Evolutionary conservation across 1,140 invertebrate species (phyloP).

Genomic region (Metopolophium dirhodum): DNA sequence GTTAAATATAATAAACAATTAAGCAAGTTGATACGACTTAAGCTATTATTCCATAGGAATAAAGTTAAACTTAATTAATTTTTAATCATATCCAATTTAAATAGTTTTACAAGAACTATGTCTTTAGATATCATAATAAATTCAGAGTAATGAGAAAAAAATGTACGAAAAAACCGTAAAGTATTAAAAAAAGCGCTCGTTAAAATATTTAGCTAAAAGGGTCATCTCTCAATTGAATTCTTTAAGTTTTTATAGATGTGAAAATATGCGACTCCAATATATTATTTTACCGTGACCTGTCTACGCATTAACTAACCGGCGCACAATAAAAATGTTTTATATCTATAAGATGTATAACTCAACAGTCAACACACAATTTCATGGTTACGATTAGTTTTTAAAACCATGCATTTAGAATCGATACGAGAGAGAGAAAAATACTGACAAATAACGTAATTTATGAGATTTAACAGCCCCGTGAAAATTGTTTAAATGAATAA

Average conservation of each 20-base stretch:
- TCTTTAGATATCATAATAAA: background rate
- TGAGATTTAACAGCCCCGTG: background rate
- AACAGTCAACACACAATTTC: background rate
- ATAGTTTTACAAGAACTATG: background rate
- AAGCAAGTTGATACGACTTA: background rate
- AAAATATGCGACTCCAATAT: background rate
- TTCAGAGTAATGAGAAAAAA: slow-evolving; percentile 1
- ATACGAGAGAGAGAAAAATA: background rate
- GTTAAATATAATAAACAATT: background rate
- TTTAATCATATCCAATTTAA: background rate
- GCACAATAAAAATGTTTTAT: background rate
- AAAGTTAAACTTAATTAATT: background rate
- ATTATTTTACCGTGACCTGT: background rate
- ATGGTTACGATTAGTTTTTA: background rate
- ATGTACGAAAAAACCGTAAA: background rate
- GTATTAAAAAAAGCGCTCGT: background rate
- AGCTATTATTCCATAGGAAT: background rate
- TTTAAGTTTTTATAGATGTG: slow-evolving; percentile 3
- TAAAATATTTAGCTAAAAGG: slow-evolving; percentile 4
- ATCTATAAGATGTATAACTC: background rate
- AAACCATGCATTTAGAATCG: background rate
- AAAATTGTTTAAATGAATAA: background rate
- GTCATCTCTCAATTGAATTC: slow-evolving; percentile 5
- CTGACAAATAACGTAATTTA: background rate
- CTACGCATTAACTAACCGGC: background rate